phyloP scores from a whole-genome alignment of 2,888 invertebrate genomes.

The Lepidocyrtoides sp. region DNA sequence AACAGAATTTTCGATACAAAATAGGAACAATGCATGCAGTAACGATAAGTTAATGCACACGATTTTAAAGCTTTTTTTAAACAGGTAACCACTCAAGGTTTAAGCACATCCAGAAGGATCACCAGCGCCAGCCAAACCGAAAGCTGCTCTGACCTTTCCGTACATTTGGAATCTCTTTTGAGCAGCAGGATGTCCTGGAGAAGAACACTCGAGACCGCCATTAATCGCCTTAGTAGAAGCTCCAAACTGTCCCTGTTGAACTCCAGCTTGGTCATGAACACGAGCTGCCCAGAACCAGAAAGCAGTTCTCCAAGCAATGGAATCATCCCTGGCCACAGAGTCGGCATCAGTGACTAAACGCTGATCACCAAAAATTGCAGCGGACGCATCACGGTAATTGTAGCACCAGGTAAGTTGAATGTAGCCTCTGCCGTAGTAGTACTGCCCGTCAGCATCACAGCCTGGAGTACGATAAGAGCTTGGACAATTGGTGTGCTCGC shows the following conservation, averaged over 20 bases:
- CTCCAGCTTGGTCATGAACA: slow-evolving; percentile 72
- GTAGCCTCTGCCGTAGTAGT: slow-evolving; percentile 80
- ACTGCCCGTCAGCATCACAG: slow-evolving; percentile 69
- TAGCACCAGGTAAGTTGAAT: slow-evolving; percentile 84
- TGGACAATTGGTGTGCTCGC: slow-evolving; percentile 76
- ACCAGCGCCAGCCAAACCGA: slow-evolving; percentile 74
- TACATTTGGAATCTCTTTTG: slow-evolving; percentile 73
- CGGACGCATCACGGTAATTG: slow-evolving; percentile 78
- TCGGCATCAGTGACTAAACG: slow-evolving; percentile 80
- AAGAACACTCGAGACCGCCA: slow-evolving; percentile 72
- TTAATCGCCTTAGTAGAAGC: slow-evolving; percentile 80
- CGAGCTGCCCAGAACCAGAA: slow-evolving; percentile 81
- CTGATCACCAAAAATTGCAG: slow-evolving; percentile 77
- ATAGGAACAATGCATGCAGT: too few species aligned
- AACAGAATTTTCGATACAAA: too few species aligned
- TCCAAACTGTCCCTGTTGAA: slow-evolving; percentile 80
- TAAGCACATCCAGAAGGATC: slow-evolving; percentile 75
- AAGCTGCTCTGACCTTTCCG: slow-evolving; percentile 74
- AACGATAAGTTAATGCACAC: too few species aligned
- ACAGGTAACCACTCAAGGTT: neutral
- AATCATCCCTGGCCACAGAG: slow-evolving; percentile 79
- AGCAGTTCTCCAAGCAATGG: slow-evolving; percentile 81
- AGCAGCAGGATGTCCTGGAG: slow-evolving; percentile 42
- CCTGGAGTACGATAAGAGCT: slow-evolving; percentile 74
- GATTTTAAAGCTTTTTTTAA: neutral